Evolutionary conservation across 2,797 vertebrate genomes (phyloP).

Genomic region (Leontocebus nigricollis): DNA sequence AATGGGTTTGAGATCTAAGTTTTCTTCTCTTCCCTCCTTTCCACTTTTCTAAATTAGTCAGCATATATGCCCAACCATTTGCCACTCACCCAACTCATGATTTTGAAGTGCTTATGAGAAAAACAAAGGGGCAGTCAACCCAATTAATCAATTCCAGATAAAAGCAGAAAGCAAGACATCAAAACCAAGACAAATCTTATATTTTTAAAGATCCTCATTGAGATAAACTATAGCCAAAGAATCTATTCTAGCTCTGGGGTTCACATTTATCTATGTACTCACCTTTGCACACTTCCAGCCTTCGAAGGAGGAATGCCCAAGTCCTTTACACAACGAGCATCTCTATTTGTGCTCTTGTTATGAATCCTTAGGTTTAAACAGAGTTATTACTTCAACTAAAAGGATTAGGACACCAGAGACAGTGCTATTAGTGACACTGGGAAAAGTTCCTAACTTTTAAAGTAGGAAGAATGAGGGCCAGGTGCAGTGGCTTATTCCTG

Average conservation of each 20-base stretch:
- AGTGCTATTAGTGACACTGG: not conserved
- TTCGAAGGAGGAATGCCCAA: not conserved
- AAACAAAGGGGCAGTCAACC: not conserved
- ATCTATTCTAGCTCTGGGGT: not conserved
- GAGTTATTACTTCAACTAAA: not conserved
- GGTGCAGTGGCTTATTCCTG: not conserved
- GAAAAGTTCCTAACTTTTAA: not conserved
- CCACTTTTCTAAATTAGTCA: not conserved
- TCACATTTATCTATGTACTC: not conserved
- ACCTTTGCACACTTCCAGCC: not conserved
- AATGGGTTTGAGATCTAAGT: not conserved
- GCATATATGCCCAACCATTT: not conserved
- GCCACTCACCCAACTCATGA: too few relatives aligned
- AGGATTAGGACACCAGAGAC: not conserved
- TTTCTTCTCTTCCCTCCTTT: not conserved
- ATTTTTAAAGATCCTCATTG: not conserved
- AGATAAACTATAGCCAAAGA: not conserved
- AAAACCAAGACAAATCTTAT: not conserved
- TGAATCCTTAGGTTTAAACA: not conserved
- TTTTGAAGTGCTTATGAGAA: not conserved
- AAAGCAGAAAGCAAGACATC: slow-evolving; percentile 6
- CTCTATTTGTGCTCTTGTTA: not conserved
- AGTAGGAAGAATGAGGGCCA: not conserved
- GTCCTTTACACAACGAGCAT: not conserved
- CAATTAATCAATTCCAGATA: not conserved